A percentile compares a stretch with the other conserved stretches of the same genome.
phyloP scores from a whole-genome alignment of 2,797 vertebrate genomes.

The Eutrigla gurnardus region DNA sequence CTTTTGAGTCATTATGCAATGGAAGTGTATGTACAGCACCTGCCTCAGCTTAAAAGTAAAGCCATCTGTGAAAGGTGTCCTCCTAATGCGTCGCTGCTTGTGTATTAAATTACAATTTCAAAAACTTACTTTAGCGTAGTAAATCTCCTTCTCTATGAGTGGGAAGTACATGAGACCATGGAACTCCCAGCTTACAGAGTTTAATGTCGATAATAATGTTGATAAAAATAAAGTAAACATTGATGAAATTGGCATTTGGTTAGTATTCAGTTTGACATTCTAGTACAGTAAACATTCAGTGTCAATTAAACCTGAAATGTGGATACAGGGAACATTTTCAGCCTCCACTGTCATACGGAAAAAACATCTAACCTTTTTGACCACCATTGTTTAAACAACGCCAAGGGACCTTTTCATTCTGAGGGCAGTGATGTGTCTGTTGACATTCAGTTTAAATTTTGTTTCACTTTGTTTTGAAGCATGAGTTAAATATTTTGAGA shows the following conservation, averaged over 20 bases:
- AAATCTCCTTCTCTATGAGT: not conserved
- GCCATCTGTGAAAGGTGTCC: not conserved
- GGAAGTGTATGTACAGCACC: not conserved
- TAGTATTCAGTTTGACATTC: too few relatives aligned
- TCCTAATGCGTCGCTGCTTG: not conserved
- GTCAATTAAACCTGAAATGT: too few relatives aligned
- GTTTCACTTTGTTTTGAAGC: not conserved
- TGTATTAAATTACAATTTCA: not conserved
- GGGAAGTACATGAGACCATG: rapidly evolving
- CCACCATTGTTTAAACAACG: not conserved
- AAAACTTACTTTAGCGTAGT: not conserved
- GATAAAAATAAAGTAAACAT: too few relatives aligned
- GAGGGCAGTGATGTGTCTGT: not conserved
- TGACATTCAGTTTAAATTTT: not conserved
- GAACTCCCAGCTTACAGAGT: too few relatives aligned
- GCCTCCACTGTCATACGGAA: not conserved
- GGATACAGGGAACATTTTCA: too few relatives aligned
- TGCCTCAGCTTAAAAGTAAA: not conserved
- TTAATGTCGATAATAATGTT: too few relatives aligned
- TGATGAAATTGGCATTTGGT: too few relatives aligned
- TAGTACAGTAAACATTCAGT: too few relatives aligned
- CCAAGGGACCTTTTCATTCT: not conserved
- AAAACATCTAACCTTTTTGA: not conserved
- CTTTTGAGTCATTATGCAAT: not conserved
- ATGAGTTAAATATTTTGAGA: not conserved